Evolutionary conservation across 1,140 invertebrate genomes (phyloP), one percentile per base, ranked within the genome.

Genomic region (Hycleus cichorii): DNA sequence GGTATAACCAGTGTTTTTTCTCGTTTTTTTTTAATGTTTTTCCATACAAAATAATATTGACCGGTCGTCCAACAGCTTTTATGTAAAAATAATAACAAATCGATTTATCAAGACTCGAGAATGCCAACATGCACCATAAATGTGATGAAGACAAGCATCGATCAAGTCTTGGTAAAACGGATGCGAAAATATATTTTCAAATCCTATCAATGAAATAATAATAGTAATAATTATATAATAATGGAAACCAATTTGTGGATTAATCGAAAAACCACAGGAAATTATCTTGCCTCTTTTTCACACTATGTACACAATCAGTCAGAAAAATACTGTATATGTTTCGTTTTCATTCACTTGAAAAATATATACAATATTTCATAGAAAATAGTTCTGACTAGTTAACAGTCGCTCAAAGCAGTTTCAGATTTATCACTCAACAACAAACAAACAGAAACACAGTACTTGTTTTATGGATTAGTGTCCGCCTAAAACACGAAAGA

Each of bases 311-410:
- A 62, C 57, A 60, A 60, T 64, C 60, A 64, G 60, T 67, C 65
- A 67, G 61, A 67, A 67, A 67, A 67, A 67, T 67, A 67, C 57
- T 67, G 65, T 67, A 67, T 67, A 65, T 67, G 59, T 60, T 67
- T 60, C 55, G 47, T 32, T 32, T 32, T 18, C 18, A 32, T 4
- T 32, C 7, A 4, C 3, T 32, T 40, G 51, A 64, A 67, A 64
- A 63, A 67, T 67, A 65, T 67, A 65, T 60, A 67, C 61, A 63
- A 67, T 67, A 63, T 67, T 67, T 60, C 53, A 46, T 57, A 63
- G 50, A 61, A 60, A 57, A 54, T 47, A 59, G 49, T 57, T 64
- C 57, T 62, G 64, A 68, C 62, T 66, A 66, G 64, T 57, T 32
- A 56, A 68, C 63, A 68, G 64, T 62, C 59, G 64, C 62, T 61